phyloP scores from a whole-genome alignment of 2,888 invertebrate species.

The Brenthis ino region DNA sequence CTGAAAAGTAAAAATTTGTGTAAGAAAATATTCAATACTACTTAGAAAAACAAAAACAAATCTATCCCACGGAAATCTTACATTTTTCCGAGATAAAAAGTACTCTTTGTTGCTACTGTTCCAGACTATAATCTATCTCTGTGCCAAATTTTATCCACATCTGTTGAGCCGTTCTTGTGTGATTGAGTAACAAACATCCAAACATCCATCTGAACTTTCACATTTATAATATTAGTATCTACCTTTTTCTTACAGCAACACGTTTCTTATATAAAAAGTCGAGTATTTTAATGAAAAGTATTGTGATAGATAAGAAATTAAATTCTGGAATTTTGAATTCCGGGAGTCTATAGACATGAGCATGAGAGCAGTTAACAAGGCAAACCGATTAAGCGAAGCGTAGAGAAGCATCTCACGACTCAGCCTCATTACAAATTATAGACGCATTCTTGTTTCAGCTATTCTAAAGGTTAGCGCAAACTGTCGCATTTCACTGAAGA shows the following conservation, averaged over 20 bases:
- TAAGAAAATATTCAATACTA: neutral
- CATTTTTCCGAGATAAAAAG: too few relatives aligned
- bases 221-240: too few relatives aligned
- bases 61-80: too few relatives aligned
- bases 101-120: too few relatives aligned
- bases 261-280: neutral
- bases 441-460: conserved; percentile 68
- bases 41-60: too few relatives aligned
- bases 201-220: too few relatives aligned
- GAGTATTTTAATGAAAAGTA: neutral
- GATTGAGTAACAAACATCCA: too few relatives aligned
- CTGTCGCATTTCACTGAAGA: conserved; percentile 8
- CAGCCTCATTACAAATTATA: conserved; percentile 80
- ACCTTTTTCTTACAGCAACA: too few relatives aligned
- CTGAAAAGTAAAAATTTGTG: neutral
- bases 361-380: conserved; percentile 76
- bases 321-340: conserved; percentile 28
- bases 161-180: too few relatives aligned
- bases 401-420: conserved; percentile 67
- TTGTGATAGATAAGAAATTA: conserved; percentile 1
- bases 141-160: too few relatives aligned
- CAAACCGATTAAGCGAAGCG: conserved; percentile 73
- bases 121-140: too few relatives aligned
- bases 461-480: conserved; percentile 30
- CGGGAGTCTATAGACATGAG: conserved; percentile 44